A percentile compares a stretch with the other conserved stretches of the same genome.
These are phyloP conservation scores for Astropecten irregularis DNA, from an alignment of 53 echinoderm and acorn worm species.

Conservation along the genomic window DNA sequence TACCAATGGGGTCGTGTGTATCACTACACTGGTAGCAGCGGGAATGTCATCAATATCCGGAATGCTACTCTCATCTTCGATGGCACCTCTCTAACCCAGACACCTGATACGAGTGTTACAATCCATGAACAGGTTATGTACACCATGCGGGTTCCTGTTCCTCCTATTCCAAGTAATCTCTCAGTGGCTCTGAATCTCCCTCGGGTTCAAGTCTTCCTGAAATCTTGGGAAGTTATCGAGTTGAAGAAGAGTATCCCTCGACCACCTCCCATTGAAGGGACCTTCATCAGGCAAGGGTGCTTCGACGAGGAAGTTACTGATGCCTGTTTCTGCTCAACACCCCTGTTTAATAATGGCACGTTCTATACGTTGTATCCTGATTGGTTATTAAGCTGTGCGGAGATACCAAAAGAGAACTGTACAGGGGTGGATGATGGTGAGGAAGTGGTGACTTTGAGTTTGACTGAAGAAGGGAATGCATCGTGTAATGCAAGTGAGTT, in stretches of 20 bases:
- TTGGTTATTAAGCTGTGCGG: conserved; percentile 31
- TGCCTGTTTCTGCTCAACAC: conserved; percentile 47
- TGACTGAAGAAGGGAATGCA: background rate
- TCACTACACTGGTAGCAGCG: conserved; percentile 50
- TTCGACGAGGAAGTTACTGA: conserved; percentile 21
- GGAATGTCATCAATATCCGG: conserved; percentile 79
- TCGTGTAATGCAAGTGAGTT: background rate
- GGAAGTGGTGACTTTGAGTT: conserved; percentile 15
- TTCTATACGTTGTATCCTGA: conserved; percentile 46
- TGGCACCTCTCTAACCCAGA: conserved; percentile 68
- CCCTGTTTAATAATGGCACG: conserved; percentile 45
- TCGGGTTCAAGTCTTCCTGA: conserved; percentile 28
- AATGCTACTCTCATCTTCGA: conserved; percentile 71
- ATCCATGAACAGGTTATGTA: conserved; percentile 77
- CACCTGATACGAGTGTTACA: conserved; percentile 51
- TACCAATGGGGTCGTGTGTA: conserved; percentile 78
- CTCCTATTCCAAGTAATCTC: conserved; percentile 70
- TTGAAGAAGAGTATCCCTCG: conserved; percentile 37
- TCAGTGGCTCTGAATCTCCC: conserved; percentile 62
- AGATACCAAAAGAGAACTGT: conserved; percentile 61
- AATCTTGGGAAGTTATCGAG: conserved; percentile 53
- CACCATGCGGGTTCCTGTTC: conserved; percentile 60
- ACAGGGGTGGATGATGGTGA: conserved; percentile 17
- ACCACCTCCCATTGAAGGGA: conserved; percentile 55
- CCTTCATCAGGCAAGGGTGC: conserved; percentile 68